These are phyloP conservation scores for Zaprionus gabonicus DNA, from an alignment of 1,140 invertebrate species.

Conservation along the genomic window DNA sequence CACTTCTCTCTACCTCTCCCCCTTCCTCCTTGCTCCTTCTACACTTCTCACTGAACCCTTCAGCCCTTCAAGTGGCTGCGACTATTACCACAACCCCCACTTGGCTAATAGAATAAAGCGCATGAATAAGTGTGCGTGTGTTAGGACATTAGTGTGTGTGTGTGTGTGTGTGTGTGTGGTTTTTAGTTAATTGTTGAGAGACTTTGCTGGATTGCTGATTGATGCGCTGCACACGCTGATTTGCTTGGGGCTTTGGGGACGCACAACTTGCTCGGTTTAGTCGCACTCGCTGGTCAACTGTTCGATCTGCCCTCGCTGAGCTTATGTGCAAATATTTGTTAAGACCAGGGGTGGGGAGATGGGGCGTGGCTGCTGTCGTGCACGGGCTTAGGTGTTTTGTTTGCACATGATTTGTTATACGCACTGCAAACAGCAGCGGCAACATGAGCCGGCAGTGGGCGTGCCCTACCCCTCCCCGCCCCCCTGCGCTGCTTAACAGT, in stretches of 20 bases:
- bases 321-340: conserved; percentile 69
- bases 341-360: background rate
- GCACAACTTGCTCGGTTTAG: conserved; percentile 49
- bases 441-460: background rate
- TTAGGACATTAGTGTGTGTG: background rate
- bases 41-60: background rate
- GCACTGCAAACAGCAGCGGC: conserved; percentile 47
- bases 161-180: conserved; percentile 15
- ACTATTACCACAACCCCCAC: conserved; percentile 39
- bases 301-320: conserved; percentile 5
- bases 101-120: conserved; percentile 65
- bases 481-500: background rate
- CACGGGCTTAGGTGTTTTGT: conserved; percentile 63
- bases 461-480: conserved; percentile 17
- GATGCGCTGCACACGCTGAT: conserved; percentile 58
- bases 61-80: conserved; percentile 2
- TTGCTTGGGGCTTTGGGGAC: conserved; percentile 69
- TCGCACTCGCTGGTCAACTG: conserved; percentile 38
- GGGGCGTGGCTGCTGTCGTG: conserved; percentile 6
- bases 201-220: conserved; percentile 59
- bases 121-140: background rate
- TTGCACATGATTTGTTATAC: conserved; percentile 80
- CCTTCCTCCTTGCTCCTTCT: background rate
- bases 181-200: conserved; percentile 75
- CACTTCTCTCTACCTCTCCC: background rate